Evolutionary conservation across 1,140 invertebrate genomes (phyloP).

Genomic region (Archegozetes longisetosus): DNA sequence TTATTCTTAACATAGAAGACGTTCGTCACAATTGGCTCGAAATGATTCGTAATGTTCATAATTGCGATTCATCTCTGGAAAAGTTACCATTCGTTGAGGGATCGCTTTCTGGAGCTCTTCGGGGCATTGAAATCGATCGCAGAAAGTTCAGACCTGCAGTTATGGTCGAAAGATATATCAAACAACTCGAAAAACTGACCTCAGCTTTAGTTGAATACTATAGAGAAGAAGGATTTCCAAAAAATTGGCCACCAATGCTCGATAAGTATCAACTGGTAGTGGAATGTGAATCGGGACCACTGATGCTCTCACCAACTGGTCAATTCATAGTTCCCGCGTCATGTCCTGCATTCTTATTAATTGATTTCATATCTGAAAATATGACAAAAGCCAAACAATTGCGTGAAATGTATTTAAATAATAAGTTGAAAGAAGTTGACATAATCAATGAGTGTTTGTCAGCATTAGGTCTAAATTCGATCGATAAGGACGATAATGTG

Average conservation of each 20-base stretch:
- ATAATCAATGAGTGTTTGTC: slow-evolving; percentile 45
- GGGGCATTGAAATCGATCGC: slow-evolving; percentile 22
- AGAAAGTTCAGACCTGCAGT: slow-evolving; percentile 79
- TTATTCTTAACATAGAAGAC: slow-evolving; percentile 75
- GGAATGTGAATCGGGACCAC: slow-evolving; percentile 70
- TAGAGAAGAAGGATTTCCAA: slow-evolving; percentile 48
- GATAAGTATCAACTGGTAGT: slow-evolving; percentile 67
- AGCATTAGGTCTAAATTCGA: slow-evolving; percentile 44
- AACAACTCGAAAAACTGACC: slow-evolving; percentile 56
- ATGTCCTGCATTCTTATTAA: slow-evolving; percentile 62
- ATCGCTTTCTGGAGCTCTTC: slow-evolving; percentile 42
- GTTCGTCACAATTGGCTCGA: slow-evolving; percentile 73
- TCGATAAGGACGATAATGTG: slow-evolving; percentile 76
- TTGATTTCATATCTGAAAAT: slow-evolving; percentile 63
- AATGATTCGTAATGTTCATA: slow-evolving; percentile 58
- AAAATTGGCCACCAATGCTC: slow-evolving; percentile 48
- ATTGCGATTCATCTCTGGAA: slow-evolving; percentile 50
- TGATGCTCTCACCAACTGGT: slow-evolving; percentile 82
- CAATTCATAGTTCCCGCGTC: slow-evolving; percentile 80
- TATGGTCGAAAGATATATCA: slow-evolving; percentile 62
- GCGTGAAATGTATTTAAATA: slow-evolving; percentile 52
- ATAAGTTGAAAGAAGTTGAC: slow-evolving; percentile 56
- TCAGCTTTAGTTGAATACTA: slow-evolving; percentile 65
- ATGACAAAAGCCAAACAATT: slow-evolving; percentile 51
- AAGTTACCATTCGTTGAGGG: slow-evolving; percentile 65